Conservation (phyloP, 1,140 invertebrate species). For the Drosophila sproati region DNA sequence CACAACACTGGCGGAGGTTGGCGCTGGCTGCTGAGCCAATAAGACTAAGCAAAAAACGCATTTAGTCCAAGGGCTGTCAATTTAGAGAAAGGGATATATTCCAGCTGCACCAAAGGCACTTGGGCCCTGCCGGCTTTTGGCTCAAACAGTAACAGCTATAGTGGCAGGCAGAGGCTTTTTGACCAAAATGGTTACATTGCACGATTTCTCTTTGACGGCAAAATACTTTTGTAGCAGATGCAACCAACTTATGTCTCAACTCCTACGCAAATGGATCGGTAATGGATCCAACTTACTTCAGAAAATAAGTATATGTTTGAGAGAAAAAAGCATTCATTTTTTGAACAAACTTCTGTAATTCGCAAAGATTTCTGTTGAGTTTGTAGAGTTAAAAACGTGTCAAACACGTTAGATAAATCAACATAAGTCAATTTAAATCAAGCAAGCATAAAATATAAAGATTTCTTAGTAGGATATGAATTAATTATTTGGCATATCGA, state of each 20-base stretch:
- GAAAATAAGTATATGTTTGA: not conserved
- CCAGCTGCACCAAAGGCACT: not conserved
- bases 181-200: conserved; percentile 17
- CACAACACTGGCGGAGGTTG: conserved; percentile 20
- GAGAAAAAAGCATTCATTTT: not conserved
- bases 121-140: not conserved
- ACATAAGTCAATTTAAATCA: not conserved
- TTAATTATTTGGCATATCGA: too few species aligned
- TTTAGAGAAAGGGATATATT: not conserved
- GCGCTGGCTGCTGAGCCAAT: conserved; percentile 39
- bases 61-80: conserved; percentile 65
- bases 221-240: not conserved
- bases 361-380: too few species aligned
- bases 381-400: too few species aligned
- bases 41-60: conserved; percentile 80
- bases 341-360: too few species aligned
- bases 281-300: not conserved
- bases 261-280: not conserved
- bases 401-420: too few species aligned
- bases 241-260: not conserved
- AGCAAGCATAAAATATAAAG: too few species aligned
- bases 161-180: conserved; percentile 1
- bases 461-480: too few species aligned
- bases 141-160: conserved; percentile 12
- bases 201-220: conserved; percentile 3